Evolutionary conservation across 2,797 vertebrate genomes (phyloP), one percentile per base, ranked within the genome.

Genomic region (Distichodus sexfasciatus): DNA sequence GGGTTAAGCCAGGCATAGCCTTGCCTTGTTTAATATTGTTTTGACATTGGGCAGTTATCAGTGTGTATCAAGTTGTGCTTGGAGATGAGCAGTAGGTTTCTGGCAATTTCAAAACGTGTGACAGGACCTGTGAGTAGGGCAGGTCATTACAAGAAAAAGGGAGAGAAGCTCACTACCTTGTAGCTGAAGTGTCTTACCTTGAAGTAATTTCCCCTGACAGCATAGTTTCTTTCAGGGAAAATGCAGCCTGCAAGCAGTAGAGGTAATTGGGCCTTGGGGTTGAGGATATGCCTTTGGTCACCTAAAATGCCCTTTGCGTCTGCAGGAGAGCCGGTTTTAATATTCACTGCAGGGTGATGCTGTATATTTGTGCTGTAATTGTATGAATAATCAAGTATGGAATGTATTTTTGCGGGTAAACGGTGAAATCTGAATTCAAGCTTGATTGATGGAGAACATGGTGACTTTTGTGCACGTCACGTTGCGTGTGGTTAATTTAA

Each of bases 251-350:
- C 8, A 53, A 2, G n/a, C 44, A 12, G 6, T 38, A 23, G 29
- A 3, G 44, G 53, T 68, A 61, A 53, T 61, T 46, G 29, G 12
- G 29, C 71, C 63, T 23, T 29, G 23, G 28, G 15, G 46, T 15
- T 62, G 44, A 11, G 10, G 24, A n/a, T 17, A 31, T 15, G 17
- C 5, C 12, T 12, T 26, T 4, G 6, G 6, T 26, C 17, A 35
- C 51, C 51, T 51, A 55, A 36, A 36, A 23, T 36, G 23, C 35
- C 6, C 48, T 51, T n/a, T 51, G 12, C 12, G n/a, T 51, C 1
- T 51, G 14, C 14, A 29, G 14, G 5, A 31, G 6, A 53, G 24
- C 7, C 17, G n/a, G 6, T 17, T 15, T 29, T 53, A 31, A 6
- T 3, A 19, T 31, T 33, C 7, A 54, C 4, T n/a, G 11, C n/a